These are phyloP conservation scores for Antechinus stuartii DNA, from an alignment of 2,113 vertebrate genomes.

Conservation along the genomic window DNA sequence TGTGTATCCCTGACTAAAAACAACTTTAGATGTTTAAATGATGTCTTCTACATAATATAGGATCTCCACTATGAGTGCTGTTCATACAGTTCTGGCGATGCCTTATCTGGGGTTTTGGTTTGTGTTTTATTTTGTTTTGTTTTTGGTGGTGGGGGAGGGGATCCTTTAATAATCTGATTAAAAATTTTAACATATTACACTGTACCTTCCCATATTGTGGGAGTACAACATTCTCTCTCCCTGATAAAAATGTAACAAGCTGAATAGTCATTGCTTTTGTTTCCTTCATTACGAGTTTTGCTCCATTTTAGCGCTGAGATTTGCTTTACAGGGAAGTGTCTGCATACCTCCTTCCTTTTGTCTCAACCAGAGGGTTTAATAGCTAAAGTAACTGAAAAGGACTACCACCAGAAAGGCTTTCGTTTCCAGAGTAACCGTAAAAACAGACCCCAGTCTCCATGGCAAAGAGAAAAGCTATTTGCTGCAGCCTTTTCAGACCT, in stretches of 20 bases:
- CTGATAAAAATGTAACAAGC: constrained; percentile 35
- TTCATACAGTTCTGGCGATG: constrained; percentile 25
- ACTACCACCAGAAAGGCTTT: constrained; percentile 89
- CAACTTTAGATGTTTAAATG: not conserved
- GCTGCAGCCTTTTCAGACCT: constrained; percentile 94
- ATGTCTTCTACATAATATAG: constrained; percentile 27
- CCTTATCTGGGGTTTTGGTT: constrained; percentile 23
- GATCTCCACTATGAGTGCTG: constrained; percentile 39
- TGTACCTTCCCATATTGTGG: constrained; percentile 36
- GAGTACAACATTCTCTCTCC: constrained; percentile 43
- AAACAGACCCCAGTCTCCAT: constrained; percentile 95
- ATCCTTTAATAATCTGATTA: constrained; percentile 66
- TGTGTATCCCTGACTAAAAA: too few relatives aligned
- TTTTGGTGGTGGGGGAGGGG: not conserved
- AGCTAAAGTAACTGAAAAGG: constrained; percentile 95
- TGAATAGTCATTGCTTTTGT: constrained; percentile 68
- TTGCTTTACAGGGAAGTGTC: constrained; percentile 83
- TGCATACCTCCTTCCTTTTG: constrained; percentile 92
- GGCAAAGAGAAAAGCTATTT: constrained; percentile 96
- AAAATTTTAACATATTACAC: constrained; percentile 62
- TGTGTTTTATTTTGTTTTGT: not conserved
- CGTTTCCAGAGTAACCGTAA: constrained; percentile 99
- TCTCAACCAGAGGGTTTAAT: constrained; percentile 96
- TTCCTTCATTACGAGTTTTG: constrained; percentile 73
- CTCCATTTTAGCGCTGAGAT: constrained; percentile 76